Base-by-base conservation (phyloP, 2,888 invertebrate species). In the Sussaba pulchella region DNA sequence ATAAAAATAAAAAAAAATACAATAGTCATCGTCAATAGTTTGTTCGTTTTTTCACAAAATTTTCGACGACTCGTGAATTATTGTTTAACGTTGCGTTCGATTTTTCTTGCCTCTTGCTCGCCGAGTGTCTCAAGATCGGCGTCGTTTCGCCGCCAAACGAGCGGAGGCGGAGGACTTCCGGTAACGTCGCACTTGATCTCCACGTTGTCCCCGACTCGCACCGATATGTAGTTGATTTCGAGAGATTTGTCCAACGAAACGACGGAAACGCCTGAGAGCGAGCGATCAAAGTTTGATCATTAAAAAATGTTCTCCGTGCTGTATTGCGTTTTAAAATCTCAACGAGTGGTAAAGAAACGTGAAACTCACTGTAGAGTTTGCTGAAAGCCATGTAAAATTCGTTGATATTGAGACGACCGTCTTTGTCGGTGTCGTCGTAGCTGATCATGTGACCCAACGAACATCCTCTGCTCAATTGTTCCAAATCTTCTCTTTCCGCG, bases 111-210 rank as follows among this genome's bases (percentile, higher is more conserved):
- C 88, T 94, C 94, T 85, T 95, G 94, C 81, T 94, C 94, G 86
- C 94, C 94, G 21, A 95, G 91, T 12, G 94, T 92, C 74, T 95
- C 93, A 76, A 96, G 92, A 90, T 95, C 95, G 41, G 95, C 93
- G 31, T 94, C 94, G 90, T 96, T 94, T 79, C 96, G 93, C 81
- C 94, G 93, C 96, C 96, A 96, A 57, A 96, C 94, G 69, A 96
- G 94, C 14, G 95, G 95, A 1, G 95, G 95, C 6, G 95, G 94
- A 12, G 96, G 95, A 19, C 95, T 95, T 14, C 95, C 95, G 24
- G 94, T 95, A 63, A 96, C 95, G 91, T 96, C 96, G 91, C 96
- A 96, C 90, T 95, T 96, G 85, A 96, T 95, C 91, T 96, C 96
- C 67, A 96, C 95, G 89, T 96, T 96, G 91, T 96, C 96, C 31